Conservation (phyloP, 2,797 vertebrate species). For the Hybognathus amarus region DNA sequence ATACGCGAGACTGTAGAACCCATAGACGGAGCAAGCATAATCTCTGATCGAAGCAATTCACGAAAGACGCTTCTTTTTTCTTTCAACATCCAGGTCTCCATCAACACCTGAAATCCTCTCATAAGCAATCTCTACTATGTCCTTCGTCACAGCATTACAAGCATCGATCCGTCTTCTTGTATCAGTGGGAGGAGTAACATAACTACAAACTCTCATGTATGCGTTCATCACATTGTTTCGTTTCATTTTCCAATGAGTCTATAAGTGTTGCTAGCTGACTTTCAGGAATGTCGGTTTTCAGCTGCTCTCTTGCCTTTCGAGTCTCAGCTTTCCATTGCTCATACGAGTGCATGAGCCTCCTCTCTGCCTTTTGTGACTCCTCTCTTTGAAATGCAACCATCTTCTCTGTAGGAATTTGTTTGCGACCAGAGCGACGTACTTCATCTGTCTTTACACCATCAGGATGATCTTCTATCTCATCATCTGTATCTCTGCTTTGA, state of each 20-base stretch:
- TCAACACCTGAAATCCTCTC: constrained; percentile 38
- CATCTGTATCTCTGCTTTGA: too few relatives aligned
- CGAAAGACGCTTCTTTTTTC: too few relatives aligned
- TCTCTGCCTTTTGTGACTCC: too few relatives aligned
- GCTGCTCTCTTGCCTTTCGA: neutral
- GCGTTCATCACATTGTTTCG: neutral
- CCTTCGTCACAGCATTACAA: constrained; percentile 33
- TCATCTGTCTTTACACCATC: neutral
- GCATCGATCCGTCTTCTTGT: constrained; percentile 38
- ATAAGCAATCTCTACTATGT: constrained; percentile 36
- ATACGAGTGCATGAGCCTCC: neutral
- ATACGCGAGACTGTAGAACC: too few relatives aligned
- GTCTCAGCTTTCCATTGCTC: constrained; percentile 38
- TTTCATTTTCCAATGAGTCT: constrained; percentile 14
- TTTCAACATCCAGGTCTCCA: too few relatives aligned
- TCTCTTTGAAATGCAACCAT: neutral
- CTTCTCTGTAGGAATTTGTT: constrained; percentile 11
- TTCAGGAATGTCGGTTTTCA: constrained; percentile 46
- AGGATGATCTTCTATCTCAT: neutral
- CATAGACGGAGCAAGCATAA: too few relatives aligned
- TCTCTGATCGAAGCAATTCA: too few relatives aligned
- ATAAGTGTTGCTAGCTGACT: constrained; percentile 7
- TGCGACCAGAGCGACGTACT: neutral
- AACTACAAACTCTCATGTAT: neutral
- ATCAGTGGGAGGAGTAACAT: constrained; percentile 1